Evolutionary conservation across 2,797 vertebrate genomes (phyloP).

Genomic region (Anniella stebbinsi): DNA sequence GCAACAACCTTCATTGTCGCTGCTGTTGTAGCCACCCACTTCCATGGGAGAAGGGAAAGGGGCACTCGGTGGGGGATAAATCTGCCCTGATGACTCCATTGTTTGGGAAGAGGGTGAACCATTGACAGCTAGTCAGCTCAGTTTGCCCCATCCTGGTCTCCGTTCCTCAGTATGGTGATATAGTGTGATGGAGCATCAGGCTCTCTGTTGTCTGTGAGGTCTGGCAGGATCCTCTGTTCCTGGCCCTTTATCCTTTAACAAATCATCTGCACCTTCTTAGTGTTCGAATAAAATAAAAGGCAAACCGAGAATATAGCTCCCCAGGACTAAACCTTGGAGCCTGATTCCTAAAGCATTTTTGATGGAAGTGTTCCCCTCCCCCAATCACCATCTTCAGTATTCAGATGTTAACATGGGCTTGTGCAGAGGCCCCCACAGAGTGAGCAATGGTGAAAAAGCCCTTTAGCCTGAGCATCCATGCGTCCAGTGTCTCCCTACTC

Average conservation of each 20-base stretch:
- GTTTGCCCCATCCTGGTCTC: no score
- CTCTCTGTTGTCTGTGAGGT: no score
- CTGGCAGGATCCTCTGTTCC: neutral
- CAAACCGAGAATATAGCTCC: neutral
- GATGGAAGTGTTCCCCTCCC: no score
- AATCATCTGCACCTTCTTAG: no score
- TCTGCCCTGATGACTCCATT: neutral
- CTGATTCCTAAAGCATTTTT: neutral
- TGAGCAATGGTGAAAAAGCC: neutral
- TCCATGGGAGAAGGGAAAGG: neutral
- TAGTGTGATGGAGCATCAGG: no score
- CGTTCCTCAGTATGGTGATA: no score
- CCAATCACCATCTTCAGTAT: no score
- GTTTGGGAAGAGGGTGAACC: neutral
- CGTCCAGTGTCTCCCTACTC: no score
- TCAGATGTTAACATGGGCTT: no score
- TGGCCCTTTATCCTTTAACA: neutral
- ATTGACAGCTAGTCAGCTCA: no score
- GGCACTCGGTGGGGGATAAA: neutral
- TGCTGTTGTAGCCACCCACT: neutral
- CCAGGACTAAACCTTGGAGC: neutral
- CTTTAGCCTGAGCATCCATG: no score
- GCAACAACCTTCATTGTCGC: neutral
- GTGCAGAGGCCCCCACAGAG: neutral
- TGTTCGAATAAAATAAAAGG: neutral